Evolutionary conservation across 2,888 invertebrate genomes (phyloP), one percentile per base, ranked within the genome.

Genomic region (Epistrophe eligans): DNA sequence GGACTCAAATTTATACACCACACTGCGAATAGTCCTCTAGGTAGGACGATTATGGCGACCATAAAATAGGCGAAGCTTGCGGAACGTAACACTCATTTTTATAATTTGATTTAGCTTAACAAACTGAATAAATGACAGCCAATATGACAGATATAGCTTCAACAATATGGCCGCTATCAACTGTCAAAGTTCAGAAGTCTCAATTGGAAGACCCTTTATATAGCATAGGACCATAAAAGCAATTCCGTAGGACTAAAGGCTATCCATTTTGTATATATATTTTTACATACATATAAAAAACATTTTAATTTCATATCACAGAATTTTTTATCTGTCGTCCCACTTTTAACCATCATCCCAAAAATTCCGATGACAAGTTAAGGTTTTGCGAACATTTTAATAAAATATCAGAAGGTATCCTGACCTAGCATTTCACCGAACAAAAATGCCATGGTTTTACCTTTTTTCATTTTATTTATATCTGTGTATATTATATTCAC

Each of bases 381-480:
- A 58, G 57, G 60, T 45, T 43, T 66, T 71, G 74, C 57, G 35
- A 77, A 77, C 81, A 72, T 72, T 84, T 84, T 72, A 81, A 84
- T 84, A 81, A 77, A 73, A 84, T 77, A 77, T 84, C 81, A 58
- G 79, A 79, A 76, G 70, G 48, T 50, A 57, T 50, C 28, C 66
- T 55, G 67, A 67, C 48, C 67, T 48, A 4, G 38, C 52, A 79
- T 73, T 60, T 62, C 45, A 19, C 1, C 17, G 43, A 43, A 50
- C 38, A 43, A 52, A 67, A 66, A 52, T 38, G n/a, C 13, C 4
- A 70, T 24, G 24, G 62, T 38, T 76, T n/a, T 24, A 80, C 80
- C 74, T 84, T 76, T 64, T 70, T 55, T 24, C n/a, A 52, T 52
- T 19, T 4, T 5, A 19, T 28, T 13, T 24, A 13, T 11, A 24